These are phyloP conservation scores for Hyla sarda DNA, from an alignment of 2,113 vertebrate genomes.

Conservation along the genomic window DNA sequence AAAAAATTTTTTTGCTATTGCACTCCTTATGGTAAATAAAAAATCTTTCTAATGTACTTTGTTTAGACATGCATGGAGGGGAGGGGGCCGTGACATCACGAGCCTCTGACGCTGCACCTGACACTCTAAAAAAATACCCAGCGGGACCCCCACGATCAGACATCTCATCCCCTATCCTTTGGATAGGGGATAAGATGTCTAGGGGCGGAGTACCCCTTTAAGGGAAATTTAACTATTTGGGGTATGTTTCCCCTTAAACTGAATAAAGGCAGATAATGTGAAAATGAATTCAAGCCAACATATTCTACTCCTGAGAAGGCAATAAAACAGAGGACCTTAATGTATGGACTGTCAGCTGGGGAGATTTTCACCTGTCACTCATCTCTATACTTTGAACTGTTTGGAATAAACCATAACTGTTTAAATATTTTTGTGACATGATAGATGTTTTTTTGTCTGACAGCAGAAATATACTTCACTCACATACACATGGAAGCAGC, in stretches of 20 bases:
- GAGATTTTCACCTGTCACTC: conserved; percentile 39
- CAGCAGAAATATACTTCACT: conserved; percentile 45
- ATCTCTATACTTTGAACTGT: conserved; percentile 29
- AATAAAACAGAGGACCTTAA: conserved; percentile 9
- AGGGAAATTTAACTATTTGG: background rate
- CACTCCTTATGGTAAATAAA: too few species aligned
- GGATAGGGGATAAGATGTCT: too few species aligned
- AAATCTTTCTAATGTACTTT: too few species aligned
- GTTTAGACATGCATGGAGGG: too few species aligned
- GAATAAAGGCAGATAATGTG: conserved; percentile 17
- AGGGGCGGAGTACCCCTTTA: too few species aligned
- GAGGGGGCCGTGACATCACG: too few species aligned
- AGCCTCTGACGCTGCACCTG: too few species aligned
- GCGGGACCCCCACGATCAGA: too few species aligned
- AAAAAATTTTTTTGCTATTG: too few species aligned
- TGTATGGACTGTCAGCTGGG: conserved; percentile 3
- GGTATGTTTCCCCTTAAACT: background rate
- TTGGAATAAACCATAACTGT: conserved; percentile 16
- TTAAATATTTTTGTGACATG: conserved; percentile 33
- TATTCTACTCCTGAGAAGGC: background rate
- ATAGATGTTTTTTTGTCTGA: conserved; percentile 25
- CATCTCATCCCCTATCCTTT: too few species aligned
- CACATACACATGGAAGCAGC: conserved; percentile 45
- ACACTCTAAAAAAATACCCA: too few species aligned
- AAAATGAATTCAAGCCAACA: conserved; percentile 16